Evolutionary conservation across 2,797 vertebrate species (phyloP).

Genomic region (Xenops minutus): DNA sequence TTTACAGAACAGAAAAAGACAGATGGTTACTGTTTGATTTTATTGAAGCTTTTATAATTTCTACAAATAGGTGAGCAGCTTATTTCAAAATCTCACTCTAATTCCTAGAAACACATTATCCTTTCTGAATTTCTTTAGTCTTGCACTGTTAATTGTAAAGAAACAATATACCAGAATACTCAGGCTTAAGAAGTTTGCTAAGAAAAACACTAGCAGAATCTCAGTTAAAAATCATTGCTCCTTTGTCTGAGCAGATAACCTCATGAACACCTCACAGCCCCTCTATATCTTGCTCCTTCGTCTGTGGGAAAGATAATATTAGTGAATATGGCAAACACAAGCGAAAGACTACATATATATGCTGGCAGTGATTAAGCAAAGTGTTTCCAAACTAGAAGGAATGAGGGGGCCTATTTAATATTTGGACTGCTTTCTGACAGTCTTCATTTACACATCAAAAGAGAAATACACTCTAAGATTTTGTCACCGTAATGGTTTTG

Average conservation of each 20-base stretch:
- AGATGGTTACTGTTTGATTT: background rate
- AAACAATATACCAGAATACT: background rate
- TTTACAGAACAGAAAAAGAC: background rate
- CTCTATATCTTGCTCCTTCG: background rate
- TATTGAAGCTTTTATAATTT: background rate
- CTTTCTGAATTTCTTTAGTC: background rate
- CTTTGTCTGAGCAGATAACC: background rate
- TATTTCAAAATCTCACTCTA: background rate
- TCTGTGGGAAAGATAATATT: background rate
- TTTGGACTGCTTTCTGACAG: background rate
- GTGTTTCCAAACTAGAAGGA: constrained; percentile 27
- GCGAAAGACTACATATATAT: background rate
- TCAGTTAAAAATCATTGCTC: background rate
- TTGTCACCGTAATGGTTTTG: constrained; percentile 47
- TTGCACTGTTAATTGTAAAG: background rate
- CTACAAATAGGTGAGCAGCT: background rate
- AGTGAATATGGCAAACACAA: background rate
- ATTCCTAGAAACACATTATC: background rate
- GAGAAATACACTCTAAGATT: constrained; percentile 22
- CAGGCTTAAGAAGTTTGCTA: background rate
- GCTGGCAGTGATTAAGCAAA: background rate
- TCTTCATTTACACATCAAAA: constrained; percentile 62
- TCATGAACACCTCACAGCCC: background rate
- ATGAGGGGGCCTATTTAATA: constrained; percentile 16
- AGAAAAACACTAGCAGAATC: background rate